phyloP scores from a whole-genome alignment of 1,140 invertebrate species.

The Pseudomyrmex concolor region DNA sequence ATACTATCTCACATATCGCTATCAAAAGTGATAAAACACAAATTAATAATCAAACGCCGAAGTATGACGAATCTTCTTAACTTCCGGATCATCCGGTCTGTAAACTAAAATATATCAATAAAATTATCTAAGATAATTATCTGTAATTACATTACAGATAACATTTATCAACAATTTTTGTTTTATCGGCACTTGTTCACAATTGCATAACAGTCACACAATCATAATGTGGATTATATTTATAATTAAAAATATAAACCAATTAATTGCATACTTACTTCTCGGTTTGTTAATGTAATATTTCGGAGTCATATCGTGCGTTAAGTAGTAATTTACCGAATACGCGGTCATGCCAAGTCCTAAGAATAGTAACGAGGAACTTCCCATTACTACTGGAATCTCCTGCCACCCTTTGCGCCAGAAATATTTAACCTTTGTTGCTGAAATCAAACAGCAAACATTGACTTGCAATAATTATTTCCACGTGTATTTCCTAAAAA shows the following conservation, averaged over 20 bases:
- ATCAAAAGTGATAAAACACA: neutral
- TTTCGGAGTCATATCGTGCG: conserved; percentile 11
- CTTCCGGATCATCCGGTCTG: conserved; percentile 67
- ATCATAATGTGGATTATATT: neutral
- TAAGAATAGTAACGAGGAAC: accelerated
- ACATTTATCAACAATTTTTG: neutral
- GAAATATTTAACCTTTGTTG: neutral
- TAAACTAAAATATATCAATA: conserved; percentile 57
- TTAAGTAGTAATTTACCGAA: neutral
- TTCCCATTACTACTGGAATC: conserved; percentile 41
- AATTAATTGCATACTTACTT: conserved; percentile 53
- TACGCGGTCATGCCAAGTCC: accelerated
- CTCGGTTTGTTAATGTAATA: neutral
- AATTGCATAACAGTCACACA: conserved; percentile 41
- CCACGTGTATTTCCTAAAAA: neutral
- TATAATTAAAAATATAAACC: neutral
- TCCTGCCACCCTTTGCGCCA: conserved; percentile 37
- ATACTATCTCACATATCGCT: neutral
- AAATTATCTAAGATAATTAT: conserved; percentile 9
- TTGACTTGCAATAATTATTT: neutral
- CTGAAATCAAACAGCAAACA: conserved; percentile 35
- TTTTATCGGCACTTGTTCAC: conserved; percentile 7
- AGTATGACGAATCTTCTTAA: conserved; percentile 5
- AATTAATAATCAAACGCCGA: neutral
- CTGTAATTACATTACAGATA: neutral